These are phyloP conservation scores for Volucella bombylans DNA, from an alignment of 2,888 invertebrate genomes.

Conservation along the genomic window DNA sequence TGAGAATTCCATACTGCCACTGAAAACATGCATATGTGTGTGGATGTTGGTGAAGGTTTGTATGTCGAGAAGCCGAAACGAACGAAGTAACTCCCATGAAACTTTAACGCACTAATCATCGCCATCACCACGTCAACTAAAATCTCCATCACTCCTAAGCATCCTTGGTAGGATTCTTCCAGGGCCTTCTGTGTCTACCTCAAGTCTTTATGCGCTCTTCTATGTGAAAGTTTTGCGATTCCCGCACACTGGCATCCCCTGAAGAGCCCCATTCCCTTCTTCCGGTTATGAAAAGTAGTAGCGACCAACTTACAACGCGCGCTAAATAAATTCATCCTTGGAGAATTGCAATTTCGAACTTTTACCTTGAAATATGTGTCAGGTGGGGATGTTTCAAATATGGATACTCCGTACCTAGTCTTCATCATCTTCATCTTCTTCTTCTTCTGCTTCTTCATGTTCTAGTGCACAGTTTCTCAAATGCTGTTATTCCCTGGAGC, in stretches of 20 bases:
- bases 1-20: constrained; percentile 34
- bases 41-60: neutral
- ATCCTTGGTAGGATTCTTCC: constrained; percentile 7
- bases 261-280: neutral
- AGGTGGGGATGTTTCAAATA: constrained; percentile 14
- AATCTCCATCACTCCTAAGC: constrained; percentile 46
- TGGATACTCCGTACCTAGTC: neutral
- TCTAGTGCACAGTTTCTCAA: neutral
- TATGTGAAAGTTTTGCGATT: constrained; percentile 27
- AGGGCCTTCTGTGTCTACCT: constrained; percentile 12
- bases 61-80: neutral
- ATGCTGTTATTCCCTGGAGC: constrained; percentile 31
- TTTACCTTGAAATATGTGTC: constrained; percentile 61
- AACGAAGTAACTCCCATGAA: constrained; percentile 38
- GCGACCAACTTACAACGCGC: constrained; percentile 31
- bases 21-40: neutral
- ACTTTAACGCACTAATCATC: constrained; percentile 64
- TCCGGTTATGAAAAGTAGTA: constrained; percentile 24
- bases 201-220: constrained; percentile 14
- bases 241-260: neutral
- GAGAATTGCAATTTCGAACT: constrained; percentile 69
- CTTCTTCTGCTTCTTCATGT: neutral
- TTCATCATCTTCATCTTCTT: too few relatives aligned
- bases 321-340: constrained; percentile 65
- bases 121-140: constrained; percentile 66